Evolutionary conservation across 2,113 vertebrate species (phyloP).

Genomic region (Fregata magnificens): DNA sequence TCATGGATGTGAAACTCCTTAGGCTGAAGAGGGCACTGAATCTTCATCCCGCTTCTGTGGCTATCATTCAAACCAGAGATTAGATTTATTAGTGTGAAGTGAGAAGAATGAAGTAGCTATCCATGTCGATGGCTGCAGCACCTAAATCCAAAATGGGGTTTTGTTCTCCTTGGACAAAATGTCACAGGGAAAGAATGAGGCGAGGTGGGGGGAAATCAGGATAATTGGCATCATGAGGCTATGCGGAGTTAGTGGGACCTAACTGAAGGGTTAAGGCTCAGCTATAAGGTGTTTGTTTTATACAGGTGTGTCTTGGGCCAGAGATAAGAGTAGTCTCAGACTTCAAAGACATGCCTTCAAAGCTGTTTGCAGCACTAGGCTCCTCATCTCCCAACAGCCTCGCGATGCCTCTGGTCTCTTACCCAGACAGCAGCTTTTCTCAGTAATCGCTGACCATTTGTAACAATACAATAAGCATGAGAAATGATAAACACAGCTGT

Average conservation of each 20-base stretch:
- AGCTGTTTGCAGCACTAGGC: neutral
- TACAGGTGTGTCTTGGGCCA: neutral
- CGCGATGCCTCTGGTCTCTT: neutral
- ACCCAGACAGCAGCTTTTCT: neutral
- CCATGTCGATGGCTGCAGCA: neutral
- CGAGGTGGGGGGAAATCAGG: accelerated
- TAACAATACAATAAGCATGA: neutral
- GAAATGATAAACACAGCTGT: neutral
- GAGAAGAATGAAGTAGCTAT: neutral
- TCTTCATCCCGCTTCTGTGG: neutral
- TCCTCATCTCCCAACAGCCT: neutral
- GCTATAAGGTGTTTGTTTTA: neutral
- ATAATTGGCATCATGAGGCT: neutral
- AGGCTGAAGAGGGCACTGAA: neutral
- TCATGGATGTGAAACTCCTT: neutral
- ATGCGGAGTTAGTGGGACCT: neutral
- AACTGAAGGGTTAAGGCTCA: neutral
- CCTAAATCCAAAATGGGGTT: neutral
- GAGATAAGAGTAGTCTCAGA: neutral
- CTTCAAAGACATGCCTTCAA: neutral
- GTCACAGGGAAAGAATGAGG: neutral
- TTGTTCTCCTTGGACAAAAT: neutral
- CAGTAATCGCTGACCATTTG: neutral
- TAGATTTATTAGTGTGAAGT: neutral
- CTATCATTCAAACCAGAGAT: neutral